Base-by-base conservation (phyloP, 1,140 invertebrate genomes). In the Melitaea cinxia region DNA sequence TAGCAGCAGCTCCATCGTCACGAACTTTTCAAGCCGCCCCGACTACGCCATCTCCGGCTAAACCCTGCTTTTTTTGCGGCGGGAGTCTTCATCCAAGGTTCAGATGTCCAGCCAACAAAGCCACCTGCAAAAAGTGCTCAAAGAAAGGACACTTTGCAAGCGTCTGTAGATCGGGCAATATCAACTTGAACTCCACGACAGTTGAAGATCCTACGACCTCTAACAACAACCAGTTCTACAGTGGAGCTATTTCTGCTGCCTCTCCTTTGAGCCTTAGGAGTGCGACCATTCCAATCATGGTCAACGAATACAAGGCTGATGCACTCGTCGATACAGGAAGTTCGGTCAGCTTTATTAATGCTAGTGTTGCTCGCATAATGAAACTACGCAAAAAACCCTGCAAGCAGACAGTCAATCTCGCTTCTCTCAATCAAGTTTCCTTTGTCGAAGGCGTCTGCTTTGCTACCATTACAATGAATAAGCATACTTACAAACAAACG, bases 301-400 rank as follows among this genome's bases (percentile, higher is more conserved):
- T 63, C 2, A 63, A 63, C 23, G 49, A 39, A 23, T 6, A 33
- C 30, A n/a, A 47, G 24, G 55, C 66, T 23, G 55, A 68, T 17
- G 73, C 67, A 0, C 28, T 72, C 10, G 53, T 75, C 0, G 73
- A 72, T 37, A 75, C 70, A 21, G 70, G 73, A 3, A 75, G 70
- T 30, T 65, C 33, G 12, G 33, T 35, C 7, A 75, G 61, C 54
- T 72, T 75, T 23, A 66, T 75, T 7, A 26, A 72, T 49, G 33
- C 30, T n/a, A 15, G 1, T 52, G 28, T 35, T 10, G 24, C 9
- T 49, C 60, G n/a, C 57, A 70, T 2, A 15, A 70, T 49, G 53
- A 62, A 54, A 23, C 1, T 37, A 12, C 7, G 12, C 7, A 35
- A 12, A 35, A 65, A 47, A 26, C 55, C 65, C 7, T 55, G 39